Evolutionary conservation across 2,888 invertebrate species (phyloP).

Genomic region (Mantis religiosa): DNA sequence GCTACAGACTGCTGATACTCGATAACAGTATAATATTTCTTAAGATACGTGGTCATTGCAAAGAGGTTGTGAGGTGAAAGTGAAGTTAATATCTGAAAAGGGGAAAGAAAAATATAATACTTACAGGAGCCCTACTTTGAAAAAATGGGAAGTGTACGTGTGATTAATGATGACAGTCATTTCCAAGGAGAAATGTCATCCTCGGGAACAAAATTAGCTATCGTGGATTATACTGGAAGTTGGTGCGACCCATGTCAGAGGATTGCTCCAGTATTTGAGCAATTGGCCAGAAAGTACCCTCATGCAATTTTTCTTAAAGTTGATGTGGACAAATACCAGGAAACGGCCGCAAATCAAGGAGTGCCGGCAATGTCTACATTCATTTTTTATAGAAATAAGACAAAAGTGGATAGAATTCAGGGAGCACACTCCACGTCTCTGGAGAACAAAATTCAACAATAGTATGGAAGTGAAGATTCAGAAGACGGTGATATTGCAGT

Average conservation of each 20-base stretch:
- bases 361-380: slow-evolving; percentile 98
- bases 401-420: slow-evolving; percentile 74
- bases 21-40: too few species aligned
- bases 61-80: not conserved
- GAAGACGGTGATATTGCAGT: slow-evolving; percentile 57
- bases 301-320: slow-evolving; percentile 90
- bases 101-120: too few species aligned
- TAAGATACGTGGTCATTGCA: too few species aligned
- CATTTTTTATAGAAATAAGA: slow-evolving; percentile 84
- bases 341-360: slow-evolving; percentile 81
- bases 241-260: slow-evolving; percentile 97
- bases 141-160: slow-evolving; percentile 46
- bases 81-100: not conserved
- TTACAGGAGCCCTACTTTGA: not conserved
- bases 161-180: slow-evolving; percentile 72
- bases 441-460: slow-evolving; percentile 86
- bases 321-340: slow-evolving; percentile 90
- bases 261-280: slow-evolving; percentile 89
- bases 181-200: slow-evolving; percentile 79
- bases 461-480: slow-evolving; percentile 63
- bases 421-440: slow-evolving; percentile 81
- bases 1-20: too few species aligned
- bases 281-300: slow-evolving; percentile 80
- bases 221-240: slow-evolving; percentile 91
- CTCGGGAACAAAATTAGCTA: slow-evolving; percentile 83